Conservation (phyloP, 2,888 invertebrate genomes). For the Drosophila mayaguana region DNA sequence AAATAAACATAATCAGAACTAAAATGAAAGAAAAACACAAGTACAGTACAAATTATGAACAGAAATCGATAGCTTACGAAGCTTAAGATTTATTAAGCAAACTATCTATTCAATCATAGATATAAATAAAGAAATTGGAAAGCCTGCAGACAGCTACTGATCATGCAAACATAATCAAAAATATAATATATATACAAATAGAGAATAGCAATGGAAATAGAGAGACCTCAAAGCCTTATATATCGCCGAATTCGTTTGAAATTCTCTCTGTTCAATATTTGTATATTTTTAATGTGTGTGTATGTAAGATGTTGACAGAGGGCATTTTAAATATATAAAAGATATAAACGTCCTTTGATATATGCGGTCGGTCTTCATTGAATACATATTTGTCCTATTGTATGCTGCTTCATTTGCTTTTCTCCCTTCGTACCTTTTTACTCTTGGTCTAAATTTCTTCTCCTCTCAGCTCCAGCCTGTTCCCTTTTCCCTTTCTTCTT, state of each 20-base stretch:
- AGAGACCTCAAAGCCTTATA: background rate
- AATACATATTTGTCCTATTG: no score
- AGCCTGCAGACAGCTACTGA: background rate
- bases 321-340: no score
- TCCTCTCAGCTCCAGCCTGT: background rate
- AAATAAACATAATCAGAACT: slow-evolving; percentile 45
- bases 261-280: no score
- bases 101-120: background rate
- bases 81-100: background rate
- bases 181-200: slow-evolving; percentile 1
- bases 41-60: background rate
- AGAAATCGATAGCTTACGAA: background rate
- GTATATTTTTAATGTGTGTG: no score
- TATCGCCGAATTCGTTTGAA: background rate
- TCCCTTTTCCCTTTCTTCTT: no score
- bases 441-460: background rate
- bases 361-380: no score
- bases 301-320: no score
- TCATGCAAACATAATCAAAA: slow-evolving; percentile 11
- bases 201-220: slow-evolving; percentile 2
- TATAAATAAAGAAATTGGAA: background rate
- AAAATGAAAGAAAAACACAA: background rate
- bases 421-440: background rate
- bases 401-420: no score
- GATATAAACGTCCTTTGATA: no score